phyloP scores from a whole-genome alignment of 2,888 invertebrate species.

The Apodemia zela region DNA sequence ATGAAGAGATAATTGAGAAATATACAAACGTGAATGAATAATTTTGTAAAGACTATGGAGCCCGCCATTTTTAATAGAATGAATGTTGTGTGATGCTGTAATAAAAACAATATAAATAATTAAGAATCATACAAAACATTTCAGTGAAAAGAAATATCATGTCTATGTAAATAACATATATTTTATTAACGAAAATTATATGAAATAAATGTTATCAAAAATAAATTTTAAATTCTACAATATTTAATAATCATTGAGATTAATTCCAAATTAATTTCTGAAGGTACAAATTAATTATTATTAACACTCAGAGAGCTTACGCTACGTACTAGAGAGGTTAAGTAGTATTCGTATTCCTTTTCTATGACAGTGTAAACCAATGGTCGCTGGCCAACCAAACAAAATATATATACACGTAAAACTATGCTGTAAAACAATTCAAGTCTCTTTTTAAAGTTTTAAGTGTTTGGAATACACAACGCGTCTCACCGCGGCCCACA shows the following conservation, averaged over 20 bases:
- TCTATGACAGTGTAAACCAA: too few relatives aligned
- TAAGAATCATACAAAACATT: slow-evolving; percentile 16
- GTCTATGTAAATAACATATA: not conserved
- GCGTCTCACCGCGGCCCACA: too few relatives aligned
- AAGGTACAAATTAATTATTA: too few relatives aligned
- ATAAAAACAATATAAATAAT: slow-evolving; percentile 20
- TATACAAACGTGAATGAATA: slow-evolving; percentile 5
- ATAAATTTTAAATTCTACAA: not conserved
- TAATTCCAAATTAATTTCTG: too few relatives aligned
- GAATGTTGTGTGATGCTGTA: slow-evolving; percentile 28
- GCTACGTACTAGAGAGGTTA: too few relatives aligned
- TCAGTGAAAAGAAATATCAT: slow-evolving; percentile 13
- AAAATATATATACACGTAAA: too few relatives aligned
- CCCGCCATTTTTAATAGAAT: slow-evolving; percentile 34
- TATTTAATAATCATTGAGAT: not conserved
- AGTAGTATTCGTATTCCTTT: too few relatives aligned
- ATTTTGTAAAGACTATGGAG: slow-evolving; percentile 28
- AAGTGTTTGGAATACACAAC: too few relatives aligned
- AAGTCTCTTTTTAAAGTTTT: too few relatives aligned
- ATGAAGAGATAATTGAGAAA: not conserved
- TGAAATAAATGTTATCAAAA: not conserved
- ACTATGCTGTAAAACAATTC: too few relatives aligned
- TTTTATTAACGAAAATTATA: slow-evolving; percentile 2
- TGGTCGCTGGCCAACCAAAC: too few relatives aligned
- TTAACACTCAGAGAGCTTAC: too few relatives aligned